Evolutionary conservation across 1,140 invertebrate species (phyloP), one percentile per base, ranked within the genome.

Genomic region (Drosophila takahashii): DNA sequence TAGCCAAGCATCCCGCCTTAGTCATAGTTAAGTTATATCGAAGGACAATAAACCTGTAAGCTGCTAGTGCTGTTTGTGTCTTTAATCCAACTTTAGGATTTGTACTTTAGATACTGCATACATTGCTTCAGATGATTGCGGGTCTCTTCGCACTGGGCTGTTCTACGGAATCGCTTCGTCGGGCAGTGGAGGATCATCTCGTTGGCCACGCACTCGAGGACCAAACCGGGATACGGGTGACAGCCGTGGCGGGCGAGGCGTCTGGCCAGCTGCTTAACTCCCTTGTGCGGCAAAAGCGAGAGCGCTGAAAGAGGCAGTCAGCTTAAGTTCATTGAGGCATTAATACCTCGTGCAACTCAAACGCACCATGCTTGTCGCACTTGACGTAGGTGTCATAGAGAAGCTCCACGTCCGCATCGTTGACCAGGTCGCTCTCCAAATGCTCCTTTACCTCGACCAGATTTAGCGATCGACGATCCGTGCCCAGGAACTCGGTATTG

Each of bases 131-230:
- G 41, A 60, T 79, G 74, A 1, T 79, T 65, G 13, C 79, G 62
- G 0, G 56, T 45, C 16, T 36, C 67, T 1, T 44, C 32, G 13
- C 83, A 87, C 42, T 76, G 65, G 3, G 84, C 16, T 0, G 59
- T 72, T n/a, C 60, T 27, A 26, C 66, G 79, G 22, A 79, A 89
- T 0, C 57, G 48, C 8, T 79, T 41, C 0, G 62, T 8, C 6
- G 83, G 83, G 29, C 83, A 87, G 42, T 77, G 69, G 6, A 87
- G 27, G 11, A 83, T 87, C 79, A 87, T 83, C 53, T 87, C 79
- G 52, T 89, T 87, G 41, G 79, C 50, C 11, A 87, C 76, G 44
- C 83, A 87, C 60, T 87, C 83, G 29, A 83, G 36, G 3, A 87
- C 79, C 26, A 87, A 26, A 0, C 83, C 83, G 1, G 83, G 71